phyloP scores from a whole-genome alignment of 1,140 invertebrate species.

The Periplaneta americana region DNA sequence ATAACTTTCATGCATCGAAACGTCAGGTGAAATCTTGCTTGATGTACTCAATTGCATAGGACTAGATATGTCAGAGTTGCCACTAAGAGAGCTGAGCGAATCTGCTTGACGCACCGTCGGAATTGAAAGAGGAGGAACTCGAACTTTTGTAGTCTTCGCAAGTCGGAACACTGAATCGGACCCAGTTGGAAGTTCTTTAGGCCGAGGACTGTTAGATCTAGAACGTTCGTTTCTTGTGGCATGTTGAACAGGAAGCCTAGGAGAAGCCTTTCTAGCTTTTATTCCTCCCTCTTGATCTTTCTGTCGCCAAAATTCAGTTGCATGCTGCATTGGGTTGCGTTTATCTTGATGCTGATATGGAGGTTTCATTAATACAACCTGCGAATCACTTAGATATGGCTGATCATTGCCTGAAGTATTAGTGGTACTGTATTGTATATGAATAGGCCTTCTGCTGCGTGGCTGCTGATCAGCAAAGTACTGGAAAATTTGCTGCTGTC shows the following conservation, averaged over 20 bases:
- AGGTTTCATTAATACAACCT: slow-evolving; percentile 31
- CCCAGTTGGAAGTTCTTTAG: not conserved
- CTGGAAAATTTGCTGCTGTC: slow-evolving; percentile 39
- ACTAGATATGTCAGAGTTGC: slow-evolving; percentile 26
- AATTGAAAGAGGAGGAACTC: not conserved
- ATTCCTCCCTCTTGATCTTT: slow-evolving; percentile 43
- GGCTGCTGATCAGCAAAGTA: slow-evolving; percentile 61
- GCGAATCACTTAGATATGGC: slow-evolving; percentile 44
- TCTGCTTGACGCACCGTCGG: slow-evolving; percentile 22
- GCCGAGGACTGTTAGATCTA: slow-evolving; percentile 23
- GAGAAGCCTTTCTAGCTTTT: slow-evolving; percentile 5
- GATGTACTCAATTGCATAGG: slow-evolving; percentile 19
- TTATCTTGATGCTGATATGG: slow-evolving; percentile 2
- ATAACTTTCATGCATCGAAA: slow-evolving; percentile 5
- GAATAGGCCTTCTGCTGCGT: slow-evolving; percentile 57
- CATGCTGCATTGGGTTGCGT: not conserved
- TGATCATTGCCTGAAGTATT: slow-evolving; percentile 33
- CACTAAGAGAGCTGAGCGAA: slow-evolving; percentile 31
- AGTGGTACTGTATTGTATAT: slow-evolving; percentile 38
- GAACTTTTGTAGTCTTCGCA: not conserved
- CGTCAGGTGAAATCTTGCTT: not conserved
- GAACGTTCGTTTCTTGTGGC: slow-evolving; percentile 19
- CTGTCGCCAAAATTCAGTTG: slow-evolving; percentile 52
- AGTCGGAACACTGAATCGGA: not conserved
- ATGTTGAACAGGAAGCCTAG: not conserved